Evolutionary conservation across 2,888 invertebrate genomes (phyloP), one percentile per base, ranked within the genome.

Genomic region (Theretra japonica): DNA sequence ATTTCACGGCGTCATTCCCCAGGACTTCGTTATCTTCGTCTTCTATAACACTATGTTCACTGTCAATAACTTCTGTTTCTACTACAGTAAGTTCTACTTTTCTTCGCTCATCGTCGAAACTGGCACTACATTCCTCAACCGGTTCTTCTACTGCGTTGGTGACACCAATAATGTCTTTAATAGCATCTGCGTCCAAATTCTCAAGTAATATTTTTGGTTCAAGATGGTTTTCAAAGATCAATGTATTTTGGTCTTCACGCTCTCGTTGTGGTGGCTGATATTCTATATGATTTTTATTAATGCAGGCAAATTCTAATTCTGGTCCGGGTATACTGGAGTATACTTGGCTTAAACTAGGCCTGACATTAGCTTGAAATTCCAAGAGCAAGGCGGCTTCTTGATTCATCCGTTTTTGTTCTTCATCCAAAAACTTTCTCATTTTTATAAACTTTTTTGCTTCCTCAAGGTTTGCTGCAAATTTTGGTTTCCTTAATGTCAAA

Each of bases 361-460:
- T 88, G 0, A 95, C 92, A 75, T 95, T 95, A 0, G 94, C 94
- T 78, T 94, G 94, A 72, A 94, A 94, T 76, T 95, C 95, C 30
- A 94, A 79, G 71, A 94, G 86, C 59, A 94, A 83, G 0, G 93
- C 94, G 6, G 94, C 90, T 78, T 94, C 94, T 83, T 95, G 94
- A 69, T 95, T 95, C 89, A 94, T 93, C 80, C 94, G 90, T 71
- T 95, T 94, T 79, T 96, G 96, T 80, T 96, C 93, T 80, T 95
- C 95, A 50, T 96, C 95, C 74, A 96, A 86, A 77, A 96, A 95
- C 76, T 95, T 96, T 7, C 96, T 90, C 84, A 96, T 95, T 86
- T 96, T 96, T 95, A 96, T 96, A 70, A 96, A 87, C 77, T 94
- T 95, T 79, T 95, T 95, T 0, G 96, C 96, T 90, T 97, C 96